Conservation (phyloP, 2,888 invertebrate genomes). For the Syrista parreyssii region DNA sequence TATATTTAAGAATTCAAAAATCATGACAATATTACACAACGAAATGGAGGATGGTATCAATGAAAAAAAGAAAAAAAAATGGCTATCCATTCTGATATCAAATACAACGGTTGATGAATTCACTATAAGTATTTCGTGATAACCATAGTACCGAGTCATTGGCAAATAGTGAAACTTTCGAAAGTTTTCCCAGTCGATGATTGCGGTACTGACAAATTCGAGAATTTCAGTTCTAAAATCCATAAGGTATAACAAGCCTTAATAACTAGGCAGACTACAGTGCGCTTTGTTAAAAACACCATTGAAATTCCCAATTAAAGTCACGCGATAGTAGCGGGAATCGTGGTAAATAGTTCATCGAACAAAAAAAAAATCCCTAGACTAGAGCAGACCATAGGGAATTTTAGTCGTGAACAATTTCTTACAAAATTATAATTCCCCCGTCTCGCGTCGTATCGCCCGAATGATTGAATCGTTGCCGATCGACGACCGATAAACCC, state of each 20-base stretch:
- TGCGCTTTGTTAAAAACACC: background rate
- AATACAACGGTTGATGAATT: background rate
- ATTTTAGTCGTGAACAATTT: too few relatives aligned
- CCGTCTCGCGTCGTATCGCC: background rate
- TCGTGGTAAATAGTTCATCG: too few relatives aligned
- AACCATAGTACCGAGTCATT: background rate
- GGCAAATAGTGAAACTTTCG: background rate
- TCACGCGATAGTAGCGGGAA: background rate
- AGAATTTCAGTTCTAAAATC: background rate
- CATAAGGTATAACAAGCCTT: background rate
- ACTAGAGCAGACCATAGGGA: background rate
- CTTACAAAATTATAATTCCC: background rate
- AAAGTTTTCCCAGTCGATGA: background rate
- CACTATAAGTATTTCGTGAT: background rate
- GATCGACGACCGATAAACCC: background rate
- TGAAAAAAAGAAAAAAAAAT: background rate
- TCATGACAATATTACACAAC: background rate
- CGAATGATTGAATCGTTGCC: background rate
- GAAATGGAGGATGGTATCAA: background rate
- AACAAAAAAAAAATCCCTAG: background rate
- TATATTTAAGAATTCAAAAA: background rate
- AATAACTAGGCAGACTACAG: background rate
- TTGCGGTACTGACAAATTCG: background rate
- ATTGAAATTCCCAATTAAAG: background rate
- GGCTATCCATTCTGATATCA: background rate